A percentile compares a stretch with the other conserved stretches of the same genome.
These are phyloP conservation scores for Thamnaconus septentrionalis DNA, from an alignment of 2,113 vertebrate genomes.

Conservation along the genomic window DNA sequence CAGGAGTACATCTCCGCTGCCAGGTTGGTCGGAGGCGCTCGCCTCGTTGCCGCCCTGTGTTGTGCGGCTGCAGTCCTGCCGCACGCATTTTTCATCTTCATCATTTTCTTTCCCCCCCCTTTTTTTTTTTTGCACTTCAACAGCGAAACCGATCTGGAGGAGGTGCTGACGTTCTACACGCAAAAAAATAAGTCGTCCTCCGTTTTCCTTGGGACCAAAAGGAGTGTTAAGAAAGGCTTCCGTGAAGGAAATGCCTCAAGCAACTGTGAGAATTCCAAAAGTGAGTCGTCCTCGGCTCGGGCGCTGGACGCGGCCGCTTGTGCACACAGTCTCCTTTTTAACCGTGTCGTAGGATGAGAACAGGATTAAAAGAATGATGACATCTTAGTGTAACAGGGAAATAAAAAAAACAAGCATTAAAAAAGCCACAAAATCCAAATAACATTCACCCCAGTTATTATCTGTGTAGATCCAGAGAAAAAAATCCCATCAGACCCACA, in stretches of 20 bases:
- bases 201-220: slow-evolving; percentile 86
- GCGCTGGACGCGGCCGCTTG: too few relatives aligned
- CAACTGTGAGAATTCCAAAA: slow-evolving; percentile 61
- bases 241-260: slow-evolving; percentile 44
- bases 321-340: too few relatives aligned
- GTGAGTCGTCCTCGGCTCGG: slow-evolving; percentile 70
- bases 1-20: slow-evolving; percentile 85
- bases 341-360: too few relatives aligned
- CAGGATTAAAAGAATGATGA: too few relatives aligned
- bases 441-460: too few relatives aligned
- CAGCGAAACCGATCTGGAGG: slow-evolving; percentile 93
- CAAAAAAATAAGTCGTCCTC: slow-evolving; percentile 90
- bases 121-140: slow-evolving; percentile 32
- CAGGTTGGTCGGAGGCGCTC: slow-evolving; percentile 76
- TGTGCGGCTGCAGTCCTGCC: slow-evolving; percentile 9
- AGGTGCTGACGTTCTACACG: slow-evolving; percentile 94
- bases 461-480: too few relatives aligned
- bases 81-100: slow-evolving; percentile 2
- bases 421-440: too few relatives aligned
- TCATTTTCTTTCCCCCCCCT: slow-evolving; percentile 33
- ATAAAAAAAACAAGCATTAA: too few relatives aligned
- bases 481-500: too few relatives aligned
- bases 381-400: too few relatives aligned
- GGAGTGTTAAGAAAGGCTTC: slow-evolving; percentile 63
- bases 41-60: slow-evolving; percentile 5